A percentile compares a stretch with the other conserved stretches of the same genome.
phyloP scores from a whole-genome alignment of 2,888 invertebrate genomes.

The Xestia c-nigrum region DNA sequence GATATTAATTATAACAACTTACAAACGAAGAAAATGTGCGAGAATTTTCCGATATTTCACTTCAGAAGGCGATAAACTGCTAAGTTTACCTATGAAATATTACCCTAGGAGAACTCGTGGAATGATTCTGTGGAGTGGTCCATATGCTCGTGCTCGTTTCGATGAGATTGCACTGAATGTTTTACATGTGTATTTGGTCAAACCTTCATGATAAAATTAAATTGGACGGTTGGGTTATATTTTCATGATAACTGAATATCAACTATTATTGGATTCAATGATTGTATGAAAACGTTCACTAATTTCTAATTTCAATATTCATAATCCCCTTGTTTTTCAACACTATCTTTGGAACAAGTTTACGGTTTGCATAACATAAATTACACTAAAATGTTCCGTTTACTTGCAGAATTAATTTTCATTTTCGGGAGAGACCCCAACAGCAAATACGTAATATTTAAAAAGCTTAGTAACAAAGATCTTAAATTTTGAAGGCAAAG shows the following conservation, averaged over 20 bases:
- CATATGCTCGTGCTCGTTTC: slow-evolving; percentile 17
- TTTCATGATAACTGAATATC: slow-evolving; percentile 6
- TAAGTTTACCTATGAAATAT: slow-evolving; percentile 47
- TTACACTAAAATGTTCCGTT: slow-evolving; percentile 2
- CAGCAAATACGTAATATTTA: slow-evolving; percentile 9
- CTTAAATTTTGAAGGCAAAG: slow-evolving; percentile 45
- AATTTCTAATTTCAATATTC: not conserved
- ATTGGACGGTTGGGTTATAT: not conserved
- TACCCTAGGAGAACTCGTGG: slow-evolving; percentile 19
- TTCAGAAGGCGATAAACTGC: slow-evolving; percentile 32
- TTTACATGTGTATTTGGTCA: slow-evolving; percentile 7
- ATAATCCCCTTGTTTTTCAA: not conserved
- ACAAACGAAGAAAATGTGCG: slow-evolving; percentile 33
- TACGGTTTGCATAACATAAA: slow-evolving; percentile 2
- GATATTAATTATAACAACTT: slow-evolving; percentile 42
- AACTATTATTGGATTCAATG: not conserved
- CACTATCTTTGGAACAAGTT: slow-evolving; percentile 1
- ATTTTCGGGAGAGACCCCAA: not conserved
- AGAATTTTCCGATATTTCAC: slow-evolving; percentile 51
- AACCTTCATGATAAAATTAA: slow-evolving; percentile 15
- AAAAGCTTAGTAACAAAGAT: slow-evolving; percentile 28
- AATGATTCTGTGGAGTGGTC: slow-evolving; percentile 25
- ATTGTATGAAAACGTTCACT: not conserved
- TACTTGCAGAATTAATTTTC: not conserved
- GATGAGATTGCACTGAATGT: slow-evolving; percentile 35